Percentiles rank a stretch among this genome's conserved stretches.
phyloP scores from a whole-genome alignment of 2,888 invertebrate species.

The Antheraea assamensis region DNA sequence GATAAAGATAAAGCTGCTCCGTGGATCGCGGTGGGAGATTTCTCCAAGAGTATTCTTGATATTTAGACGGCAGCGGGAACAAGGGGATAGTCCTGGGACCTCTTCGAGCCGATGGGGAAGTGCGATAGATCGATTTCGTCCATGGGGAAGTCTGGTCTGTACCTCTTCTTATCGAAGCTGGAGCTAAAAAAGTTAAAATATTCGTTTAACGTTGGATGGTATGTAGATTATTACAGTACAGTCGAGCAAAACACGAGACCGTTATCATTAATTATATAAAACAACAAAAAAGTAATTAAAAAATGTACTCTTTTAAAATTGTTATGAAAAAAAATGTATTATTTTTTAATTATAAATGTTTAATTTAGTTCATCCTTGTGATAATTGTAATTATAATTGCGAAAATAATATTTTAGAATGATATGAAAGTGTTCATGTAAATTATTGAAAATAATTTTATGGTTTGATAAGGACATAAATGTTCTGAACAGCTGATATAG shows the following conservation, averaged over 20 bases:
- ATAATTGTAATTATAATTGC: background rate
- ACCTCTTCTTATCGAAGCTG: slow-evolving; percentile 62
- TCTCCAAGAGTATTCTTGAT: background rate
- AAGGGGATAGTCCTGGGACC: slow-evolving; percentile 46
- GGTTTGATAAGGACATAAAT: background rate
- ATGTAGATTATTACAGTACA: background rate
- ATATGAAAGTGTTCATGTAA: background rate
- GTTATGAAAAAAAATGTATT: background rate
- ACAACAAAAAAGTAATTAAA: too few relatives aligned
- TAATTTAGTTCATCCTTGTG: background rate
- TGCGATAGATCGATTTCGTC: slow-evolving; percentile 75
- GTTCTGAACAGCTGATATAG: too few relatives aligned
- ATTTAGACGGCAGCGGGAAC: slow-evolving; percentile 25
- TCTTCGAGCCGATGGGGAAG: slow-evolving; percentile 72
- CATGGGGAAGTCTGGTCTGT: slow-evolving; percentile 70
- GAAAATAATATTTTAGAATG: background rate
- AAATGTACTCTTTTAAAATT: background rate
- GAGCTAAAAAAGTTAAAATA: slow-evolving; percentile 37
- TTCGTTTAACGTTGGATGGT: background rate
- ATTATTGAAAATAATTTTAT: background rate
- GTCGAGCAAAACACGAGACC: background rate
- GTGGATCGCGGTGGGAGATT: slow-evolving; percentile 5
- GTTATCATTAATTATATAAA: background rate
- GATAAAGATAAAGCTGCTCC: background rate
- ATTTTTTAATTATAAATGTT: background rate